Percentiles rank a stretch among this genome's conserved stretches.
These are phyloP conservation scores for Chiroxiphia lanceolata DNA, from an alignment of 2,797 vertebrate species.

Conservation along the genomic window DNA sequence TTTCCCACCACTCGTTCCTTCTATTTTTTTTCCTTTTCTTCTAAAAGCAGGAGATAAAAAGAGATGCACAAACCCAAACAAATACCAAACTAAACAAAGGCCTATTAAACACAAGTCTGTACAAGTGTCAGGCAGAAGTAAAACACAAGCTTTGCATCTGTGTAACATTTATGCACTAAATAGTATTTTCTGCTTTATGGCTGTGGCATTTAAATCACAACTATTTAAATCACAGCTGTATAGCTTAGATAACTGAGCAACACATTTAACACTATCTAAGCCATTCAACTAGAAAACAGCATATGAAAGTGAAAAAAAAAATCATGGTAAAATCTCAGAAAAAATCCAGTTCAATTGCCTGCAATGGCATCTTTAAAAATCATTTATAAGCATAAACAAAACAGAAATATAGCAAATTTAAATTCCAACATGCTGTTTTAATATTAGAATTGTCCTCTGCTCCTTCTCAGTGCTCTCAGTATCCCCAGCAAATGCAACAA, in stretches of 20 bases:
- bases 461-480: background rate
- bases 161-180: background rate
- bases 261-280: background rate
- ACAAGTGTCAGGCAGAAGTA: background rate
- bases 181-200: background rate
- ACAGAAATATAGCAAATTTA: background rate
- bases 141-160: background rate
- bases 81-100: fast-evolving
- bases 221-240: background rate
- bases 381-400: background rate
- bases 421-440: background rate
- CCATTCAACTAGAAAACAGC: background rate
- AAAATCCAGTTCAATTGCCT: background rate
- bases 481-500: background rate
- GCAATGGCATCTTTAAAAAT: background rate
- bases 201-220: background rate
- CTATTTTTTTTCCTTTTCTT: fast-evolving
- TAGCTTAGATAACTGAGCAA: background rate
- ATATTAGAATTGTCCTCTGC: background rate
- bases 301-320: too few relatives aligned
- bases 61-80: background rate
- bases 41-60: background rate
- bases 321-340: background rate
- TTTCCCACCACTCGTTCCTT: background rate
- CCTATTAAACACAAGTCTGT: background rate